Evolutionary conservation across 1,140 invertebrate species (phyloP).

Genomic region (Sinella curviseta): DNA sequence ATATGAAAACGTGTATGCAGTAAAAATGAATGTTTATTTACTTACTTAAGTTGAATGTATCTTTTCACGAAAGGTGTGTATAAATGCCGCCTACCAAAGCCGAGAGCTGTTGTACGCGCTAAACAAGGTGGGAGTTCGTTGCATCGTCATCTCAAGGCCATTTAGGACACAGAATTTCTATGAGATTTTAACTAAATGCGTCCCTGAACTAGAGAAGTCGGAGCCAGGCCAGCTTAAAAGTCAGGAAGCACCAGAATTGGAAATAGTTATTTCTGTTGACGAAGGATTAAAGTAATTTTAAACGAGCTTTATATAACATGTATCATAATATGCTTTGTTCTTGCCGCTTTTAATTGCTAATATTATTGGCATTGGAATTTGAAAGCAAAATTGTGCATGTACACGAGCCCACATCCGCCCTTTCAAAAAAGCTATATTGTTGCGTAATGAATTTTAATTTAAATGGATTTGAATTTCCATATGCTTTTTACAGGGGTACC

Average conservation of each 20-base stretch:
- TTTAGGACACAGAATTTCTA: neutral
- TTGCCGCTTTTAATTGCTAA: neutral
- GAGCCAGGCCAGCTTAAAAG: conserved; percentile 5
- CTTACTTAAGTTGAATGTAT: neutral
- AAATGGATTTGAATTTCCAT: neutral
- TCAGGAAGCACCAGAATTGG: conserved; percentile 16
- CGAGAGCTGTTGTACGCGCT: conserved; percentile 76
- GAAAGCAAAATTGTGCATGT: neutral
- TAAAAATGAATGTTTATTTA: neutral
- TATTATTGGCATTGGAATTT: neutral
- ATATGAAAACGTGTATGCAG: neutral
- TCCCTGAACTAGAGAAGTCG: neutral
- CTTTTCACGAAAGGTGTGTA: conserved; percentile 63
- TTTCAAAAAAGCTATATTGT: neutral
- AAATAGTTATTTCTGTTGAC: conserved; percentile 18
- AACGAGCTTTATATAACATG: neutral
- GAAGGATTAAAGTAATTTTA: neutral
- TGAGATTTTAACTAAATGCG: conserved; percentile 16
- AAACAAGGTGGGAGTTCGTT: conserved; percentile 65
- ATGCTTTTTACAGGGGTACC: conserved; percentile 49
- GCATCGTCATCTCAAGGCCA: conserved; percentile 6
- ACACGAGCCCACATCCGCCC: neutral
- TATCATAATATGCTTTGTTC: neutral
- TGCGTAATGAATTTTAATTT: neutral
- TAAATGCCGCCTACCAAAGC: conserved; percentile 79